Conservation (phyloP, 2,797 vertebrate species). For the Nothura maculosa region DNA sequence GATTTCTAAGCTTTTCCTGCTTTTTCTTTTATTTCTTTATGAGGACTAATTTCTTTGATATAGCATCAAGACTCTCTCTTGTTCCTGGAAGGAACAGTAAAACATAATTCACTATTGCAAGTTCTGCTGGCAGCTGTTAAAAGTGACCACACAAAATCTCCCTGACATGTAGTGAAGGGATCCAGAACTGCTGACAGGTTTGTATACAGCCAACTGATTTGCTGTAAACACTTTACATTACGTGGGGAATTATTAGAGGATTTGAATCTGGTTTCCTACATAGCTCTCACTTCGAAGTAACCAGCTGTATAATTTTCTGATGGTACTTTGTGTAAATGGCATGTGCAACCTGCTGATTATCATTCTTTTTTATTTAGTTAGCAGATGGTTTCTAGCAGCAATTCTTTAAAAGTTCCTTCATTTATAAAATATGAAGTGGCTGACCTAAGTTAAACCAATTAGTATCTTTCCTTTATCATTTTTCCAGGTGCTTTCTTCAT, state of each 20-base stretch:
- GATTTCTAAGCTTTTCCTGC: neutral
- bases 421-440: conserved; percentile 69
- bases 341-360: conserved; percentile 47
- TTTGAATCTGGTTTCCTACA: neutral
- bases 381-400: conserved; percentile 66
- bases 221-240: neutral
- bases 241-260: neutral
- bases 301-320: neutral
- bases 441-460: conserved; percentile 74
- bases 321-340: neutral
- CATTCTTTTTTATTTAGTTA: conserved; percentile 61
- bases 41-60: neutral
- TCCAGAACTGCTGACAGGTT: conserved; percentile 16
- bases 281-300: neutral
- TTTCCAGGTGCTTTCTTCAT: conserved; percentile 73
- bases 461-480: conserved; percentile 70
- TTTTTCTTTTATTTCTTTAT: neutral
- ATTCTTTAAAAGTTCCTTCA: conserved; percentile 67
- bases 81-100: conserved; percentile 10
- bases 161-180: neutral
- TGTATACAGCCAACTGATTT: neutral
- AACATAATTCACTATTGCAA: conserved; percentile 44
- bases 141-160: neutral
- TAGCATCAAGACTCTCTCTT: neutral
- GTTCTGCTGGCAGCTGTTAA: conserved; percentile 13